These are phyloP conservation scores for Coptodon bakossiorum DNA, from an alignment of 2,113 vertebrate genomes.

Conservation along the genomic window DNA sequence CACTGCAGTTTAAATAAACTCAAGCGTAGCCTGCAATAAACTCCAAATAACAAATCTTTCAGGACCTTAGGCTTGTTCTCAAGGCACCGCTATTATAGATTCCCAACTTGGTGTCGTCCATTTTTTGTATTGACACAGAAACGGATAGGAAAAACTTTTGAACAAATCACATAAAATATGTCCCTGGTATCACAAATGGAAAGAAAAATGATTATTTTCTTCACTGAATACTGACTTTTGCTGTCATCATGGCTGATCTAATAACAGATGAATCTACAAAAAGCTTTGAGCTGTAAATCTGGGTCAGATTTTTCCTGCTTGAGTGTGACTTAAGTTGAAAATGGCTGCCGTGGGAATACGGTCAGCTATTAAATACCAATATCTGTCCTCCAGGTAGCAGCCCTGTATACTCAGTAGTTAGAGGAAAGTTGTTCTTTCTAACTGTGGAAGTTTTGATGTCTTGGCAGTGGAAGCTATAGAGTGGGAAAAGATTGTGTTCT, in stretches of 20 bases:
- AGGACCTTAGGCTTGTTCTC: not conserved
- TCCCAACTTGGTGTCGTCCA: fast-evolving
- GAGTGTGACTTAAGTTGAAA: slow-evolving; percentile 33
- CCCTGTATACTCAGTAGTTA: not conserved
- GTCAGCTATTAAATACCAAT: slow-evolving; percentile 34
- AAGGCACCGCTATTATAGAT: not conserved
- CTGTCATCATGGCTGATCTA: not conserved
- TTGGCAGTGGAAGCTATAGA: not conserved
- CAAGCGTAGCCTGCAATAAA: not conserved
- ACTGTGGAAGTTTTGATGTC: not conserved
- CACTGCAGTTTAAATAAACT: not conserved
- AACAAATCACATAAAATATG: not conserved
- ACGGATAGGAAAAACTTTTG: not conserved
- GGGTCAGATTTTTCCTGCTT: slow-evolving; percentile 11
- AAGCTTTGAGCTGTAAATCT: not conserved
- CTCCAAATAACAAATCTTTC: not conserved
- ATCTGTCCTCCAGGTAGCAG: slow-evolving; percentile 34
- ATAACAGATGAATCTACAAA: not conserved
- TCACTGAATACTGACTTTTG: not conserved
- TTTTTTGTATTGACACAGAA: not conserved
- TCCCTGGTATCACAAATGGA: not conserved
- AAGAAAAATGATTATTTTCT: not conserved
- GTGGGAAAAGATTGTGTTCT: slow-evolving; percentile 17
- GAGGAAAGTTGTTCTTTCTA: slow-evolving; percentile 6
- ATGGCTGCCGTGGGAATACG: slow-evolving; percentile 41